A percentile compares a stretch with the other conserved stretches of the same genome.
phyloP scores from a whole-genome alignment of 2,113 vertebrate genomes.

The Indicator indicator region DNA sequence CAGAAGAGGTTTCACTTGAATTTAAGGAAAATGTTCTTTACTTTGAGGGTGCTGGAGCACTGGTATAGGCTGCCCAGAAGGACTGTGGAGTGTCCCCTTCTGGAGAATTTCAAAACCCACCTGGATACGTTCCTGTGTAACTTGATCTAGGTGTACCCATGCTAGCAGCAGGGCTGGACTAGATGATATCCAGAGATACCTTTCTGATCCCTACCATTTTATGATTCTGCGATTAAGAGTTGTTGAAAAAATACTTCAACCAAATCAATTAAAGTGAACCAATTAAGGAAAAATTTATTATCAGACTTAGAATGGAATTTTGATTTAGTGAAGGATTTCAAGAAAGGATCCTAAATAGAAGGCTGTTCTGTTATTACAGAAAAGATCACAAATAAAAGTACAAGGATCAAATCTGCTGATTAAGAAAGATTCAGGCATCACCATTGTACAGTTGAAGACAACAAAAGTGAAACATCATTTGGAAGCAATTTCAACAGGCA shows the following conservation, averaged over 20 bases:
- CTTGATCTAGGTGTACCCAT: too few relatives aligned
- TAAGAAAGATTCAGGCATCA: conserved; percentile 61
- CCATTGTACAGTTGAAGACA: conserved; percentile 36
- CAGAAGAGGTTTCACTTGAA: too few relatives aligned
- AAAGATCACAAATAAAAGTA: background rate
- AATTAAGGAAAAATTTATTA: background rate
- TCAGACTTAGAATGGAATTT: background rate
- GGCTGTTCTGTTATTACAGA: background rate
- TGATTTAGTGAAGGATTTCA: background rate
- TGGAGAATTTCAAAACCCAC: too few relatives aligned
- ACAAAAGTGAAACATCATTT: conserved; percentile 10
- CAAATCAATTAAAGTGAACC: background rate
- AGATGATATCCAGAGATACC: too few relatives aligned
- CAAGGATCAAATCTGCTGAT: conserved; percentile 61
- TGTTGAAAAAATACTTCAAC: background rate
- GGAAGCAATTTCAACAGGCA: conserved; percentile 31
- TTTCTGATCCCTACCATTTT: too few relatives aligned
- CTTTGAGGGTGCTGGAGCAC: too few relatives aligned
- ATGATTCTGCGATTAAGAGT: background rate
- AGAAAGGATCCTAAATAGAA: background rate
- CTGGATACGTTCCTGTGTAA: too few relatives aligned
- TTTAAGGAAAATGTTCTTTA: too few relatives aligned
- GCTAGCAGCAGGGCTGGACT: too few relatives aligned
- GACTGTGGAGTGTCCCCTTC: too few relatives aligned
- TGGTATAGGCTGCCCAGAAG: too few relatives aligned